These are phyloP conservation scores for Monodelphis domestica DNA, from an alignment of 2,797 vertebrate species.

Conservation along the genomic window DNA sequence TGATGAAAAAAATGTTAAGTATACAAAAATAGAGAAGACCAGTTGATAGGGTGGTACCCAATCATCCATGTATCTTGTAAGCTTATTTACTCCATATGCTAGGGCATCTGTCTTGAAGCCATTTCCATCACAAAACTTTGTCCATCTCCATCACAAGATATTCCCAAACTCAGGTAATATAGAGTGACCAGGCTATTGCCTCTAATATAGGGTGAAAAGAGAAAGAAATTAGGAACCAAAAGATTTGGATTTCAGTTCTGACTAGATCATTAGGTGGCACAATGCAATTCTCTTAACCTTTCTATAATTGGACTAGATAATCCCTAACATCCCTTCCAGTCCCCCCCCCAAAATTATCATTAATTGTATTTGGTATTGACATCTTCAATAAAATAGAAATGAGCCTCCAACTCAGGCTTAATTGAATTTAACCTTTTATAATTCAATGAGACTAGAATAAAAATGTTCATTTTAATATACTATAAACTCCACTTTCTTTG, in stretches of 20 bases:
- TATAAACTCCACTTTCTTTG: slow-evolving; percentile 10
- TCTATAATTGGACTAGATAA: neutral
- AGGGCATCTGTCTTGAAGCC: neutral
- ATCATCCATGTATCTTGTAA: neutral
- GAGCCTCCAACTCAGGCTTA: neutral
- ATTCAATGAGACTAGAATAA: neutral
- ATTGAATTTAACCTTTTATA: slow-evolving; percentile 7
- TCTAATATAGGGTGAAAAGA: neutral
- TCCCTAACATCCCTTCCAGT: neutral
- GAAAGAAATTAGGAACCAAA: neutral
- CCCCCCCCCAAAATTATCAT: neutral
- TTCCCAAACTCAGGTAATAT: neutral
- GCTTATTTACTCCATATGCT: neutral
- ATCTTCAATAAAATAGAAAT: slow-evolving; percentile 34
- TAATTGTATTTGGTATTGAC: slow-evolving; percentile 1
- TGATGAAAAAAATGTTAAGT: slow-evolving; percentile 33
- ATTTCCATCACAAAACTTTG: neutral
- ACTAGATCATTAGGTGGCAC: too few relatives aligned
- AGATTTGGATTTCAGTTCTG: neutral
- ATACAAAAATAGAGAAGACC: neutral
- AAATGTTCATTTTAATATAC: slow-evolving; percentile 37
- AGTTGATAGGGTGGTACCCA: neutral
- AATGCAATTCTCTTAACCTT: neutral
- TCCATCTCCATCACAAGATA: too few relatives aligned
- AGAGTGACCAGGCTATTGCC: neutral